Conservation (phyloP, 1,140 invertebrate genomes). For the Bombus balteatus region DNA sequence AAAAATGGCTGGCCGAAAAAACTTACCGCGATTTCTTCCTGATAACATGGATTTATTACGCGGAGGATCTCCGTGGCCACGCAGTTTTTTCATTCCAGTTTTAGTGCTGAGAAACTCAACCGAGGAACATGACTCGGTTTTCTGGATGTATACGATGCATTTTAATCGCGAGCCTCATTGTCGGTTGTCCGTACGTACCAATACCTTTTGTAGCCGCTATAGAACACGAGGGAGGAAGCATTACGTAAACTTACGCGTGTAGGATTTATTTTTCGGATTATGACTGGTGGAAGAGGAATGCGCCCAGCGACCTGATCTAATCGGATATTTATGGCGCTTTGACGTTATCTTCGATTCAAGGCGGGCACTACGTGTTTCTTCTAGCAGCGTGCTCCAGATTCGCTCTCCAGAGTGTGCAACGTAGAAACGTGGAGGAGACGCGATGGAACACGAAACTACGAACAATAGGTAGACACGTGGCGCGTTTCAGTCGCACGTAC, state of each 20-base stretch:
- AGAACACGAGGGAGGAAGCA: background rate
- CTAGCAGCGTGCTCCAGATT: background rate
- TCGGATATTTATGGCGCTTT: constrained; percentile 5
- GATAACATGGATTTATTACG: constrained; percentile 38
- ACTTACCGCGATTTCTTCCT: background rate
- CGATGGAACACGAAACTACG: background rate
- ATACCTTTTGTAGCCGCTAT: background rate
- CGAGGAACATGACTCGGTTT: background rate
- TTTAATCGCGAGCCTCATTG: background rate
- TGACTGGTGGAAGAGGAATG: background rate
- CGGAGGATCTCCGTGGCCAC: background rate
- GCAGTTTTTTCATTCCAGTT: constrained; percentile 27
- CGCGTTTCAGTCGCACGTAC: no score
- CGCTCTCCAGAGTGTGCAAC: background rate
- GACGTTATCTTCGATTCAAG: constrained; percentile 24
- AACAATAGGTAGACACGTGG: background rate
- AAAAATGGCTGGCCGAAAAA: background rate
- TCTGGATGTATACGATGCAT: background rate
- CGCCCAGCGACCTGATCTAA: constrained; percentile 9
- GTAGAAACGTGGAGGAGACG: background rate
- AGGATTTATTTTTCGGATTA: constrained; percentile 8
- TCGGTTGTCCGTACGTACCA: background rate
- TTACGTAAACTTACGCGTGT: background rate
- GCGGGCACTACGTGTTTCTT: background rate
- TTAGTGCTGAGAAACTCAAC: background rate